phyloP scores from a whole-genome alignment of 2,888 invertebrate species.

The Drosophila maculinotata region DNA sequence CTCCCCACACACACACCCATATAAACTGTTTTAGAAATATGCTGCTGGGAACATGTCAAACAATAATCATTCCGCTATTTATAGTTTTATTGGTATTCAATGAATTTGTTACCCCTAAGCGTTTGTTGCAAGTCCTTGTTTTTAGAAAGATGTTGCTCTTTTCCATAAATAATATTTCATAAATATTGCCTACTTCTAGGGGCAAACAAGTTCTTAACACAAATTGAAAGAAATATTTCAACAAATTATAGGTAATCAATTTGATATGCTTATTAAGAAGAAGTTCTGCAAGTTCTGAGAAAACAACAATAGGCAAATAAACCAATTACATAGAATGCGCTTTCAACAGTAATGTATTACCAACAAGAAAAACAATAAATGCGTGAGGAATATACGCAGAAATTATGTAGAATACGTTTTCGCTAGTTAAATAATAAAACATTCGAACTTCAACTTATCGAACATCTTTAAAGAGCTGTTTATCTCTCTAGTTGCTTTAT shows the following conservation, averaged over 20 bases:
- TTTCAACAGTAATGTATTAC: not conserved
- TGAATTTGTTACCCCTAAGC: too few species aligned
- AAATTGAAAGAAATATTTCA: not conserved
- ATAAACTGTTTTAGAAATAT: constrained; percentile 4
- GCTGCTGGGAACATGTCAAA: constrained; percentile 9
- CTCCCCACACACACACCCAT: not conserved
- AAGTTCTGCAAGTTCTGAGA: not conserved
- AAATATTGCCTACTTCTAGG: constrained; percentile 13
- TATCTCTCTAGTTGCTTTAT: constrained; percentile 19
- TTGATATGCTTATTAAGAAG: not conserved
- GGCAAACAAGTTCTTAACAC: not conserved
- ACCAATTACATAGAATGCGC: not conserved
- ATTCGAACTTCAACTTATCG: constrained; percentile 3
- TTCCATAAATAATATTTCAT: too few species aligned
- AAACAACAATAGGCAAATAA: not conserved
- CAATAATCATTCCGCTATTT: constrained; percentile 11
- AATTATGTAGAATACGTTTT: too few species aligned
- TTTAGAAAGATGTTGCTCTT: too few species aligned
- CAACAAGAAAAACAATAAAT: not conserved
- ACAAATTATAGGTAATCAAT: not conserved
- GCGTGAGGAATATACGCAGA: too few species aligned
- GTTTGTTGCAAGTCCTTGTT: too few species aligned
- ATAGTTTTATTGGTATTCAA: not conserved
- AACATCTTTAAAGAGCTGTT: constrained; percentile 8
- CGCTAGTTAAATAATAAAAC: too few species aligned